These are phyloP conservation scores for Hypsopygia costalis DNA, from an alignment of 2,888 invertebrate species.

Conservation along the genomic window DNA sequence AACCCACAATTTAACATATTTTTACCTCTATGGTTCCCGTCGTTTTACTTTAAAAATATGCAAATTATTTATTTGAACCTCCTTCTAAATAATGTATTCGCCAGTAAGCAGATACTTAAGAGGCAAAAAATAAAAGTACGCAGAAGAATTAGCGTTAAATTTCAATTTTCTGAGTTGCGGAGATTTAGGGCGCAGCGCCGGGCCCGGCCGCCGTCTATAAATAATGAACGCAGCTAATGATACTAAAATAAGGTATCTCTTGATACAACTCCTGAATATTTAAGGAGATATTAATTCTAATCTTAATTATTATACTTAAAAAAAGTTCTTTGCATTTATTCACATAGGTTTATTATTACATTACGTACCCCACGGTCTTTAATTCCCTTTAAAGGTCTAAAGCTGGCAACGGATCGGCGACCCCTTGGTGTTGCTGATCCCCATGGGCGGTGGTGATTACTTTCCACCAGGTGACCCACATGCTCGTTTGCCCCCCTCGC, in stretches of 20 bases:
- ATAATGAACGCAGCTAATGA: conserved; percentile 29
- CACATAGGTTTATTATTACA: too few relatives aligned
- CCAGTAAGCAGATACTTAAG: conserved; percentile 5
- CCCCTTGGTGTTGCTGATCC: too few relatives aligned
- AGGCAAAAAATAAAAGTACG: conserved; percentile 14
- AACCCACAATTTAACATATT: not conserved
- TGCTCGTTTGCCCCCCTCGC: too few relatives aligned
- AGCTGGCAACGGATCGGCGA: too few relatives aligned
- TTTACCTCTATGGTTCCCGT: not conserved
- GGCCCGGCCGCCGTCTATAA: conserved; percentile 11
- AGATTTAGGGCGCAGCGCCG: conserved; percentile 11
- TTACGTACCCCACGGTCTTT: too few relatives aligned
- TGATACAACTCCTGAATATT: conserved; percentile 24
- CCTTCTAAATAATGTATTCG: not conserved
- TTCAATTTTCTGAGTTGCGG: conserved; percentile 23
- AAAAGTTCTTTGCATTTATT: too few relatives aligned
- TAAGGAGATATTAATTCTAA: conserved; percentile 20
- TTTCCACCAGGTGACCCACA: too few relatives aligned
- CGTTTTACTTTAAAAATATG: not conserved
- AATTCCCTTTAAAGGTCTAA: too few relatives aligned
- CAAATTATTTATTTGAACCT: not conserved
- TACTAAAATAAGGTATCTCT: conserved; percentile 21
- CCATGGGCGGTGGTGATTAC: too few relatives aligned
- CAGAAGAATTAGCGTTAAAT: conserved; percentile 20
- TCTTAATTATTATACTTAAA: too few relatives aligned